Conservation (phyloP, 2,113 vertebrate species). For the Dryoscopus gambensis region DNA sequence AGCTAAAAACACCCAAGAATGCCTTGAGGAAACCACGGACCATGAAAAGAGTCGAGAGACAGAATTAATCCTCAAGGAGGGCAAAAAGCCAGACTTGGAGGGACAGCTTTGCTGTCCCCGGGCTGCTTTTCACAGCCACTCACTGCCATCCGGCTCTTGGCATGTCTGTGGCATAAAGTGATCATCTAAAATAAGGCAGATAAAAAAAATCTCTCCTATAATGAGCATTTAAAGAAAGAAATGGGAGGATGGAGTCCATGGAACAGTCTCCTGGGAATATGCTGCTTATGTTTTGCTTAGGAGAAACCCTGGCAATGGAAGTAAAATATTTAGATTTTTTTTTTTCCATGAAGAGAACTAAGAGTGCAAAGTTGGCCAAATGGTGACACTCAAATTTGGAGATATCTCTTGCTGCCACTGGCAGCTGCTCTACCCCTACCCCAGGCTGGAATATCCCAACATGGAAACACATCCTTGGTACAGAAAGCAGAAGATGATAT, state of each 20-base stretch:
- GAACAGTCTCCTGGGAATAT: not conserved
- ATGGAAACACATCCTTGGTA: not conserved
- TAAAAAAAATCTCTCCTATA: not conserved
- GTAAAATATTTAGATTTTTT: not conserved
- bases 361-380: not conserved
- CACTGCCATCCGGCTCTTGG: not conserved
- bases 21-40: constrained; percentile 23
- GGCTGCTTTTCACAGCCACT: not conserved
- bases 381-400: not conserved
- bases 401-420: not conserved
- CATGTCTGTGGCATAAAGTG: not conserved
- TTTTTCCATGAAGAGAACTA: not conserved
- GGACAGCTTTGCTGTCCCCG: not conserved
- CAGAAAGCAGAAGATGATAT: not conserved
- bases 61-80: not conserved
- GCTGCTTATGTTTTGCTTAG: not conserved
- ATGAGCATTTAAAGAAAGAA: not conserved
- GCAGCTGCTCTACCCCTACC: not conserved
- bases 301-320: not conserved
- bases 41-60: not conserved
- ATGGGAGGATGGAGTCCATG: not conserved
- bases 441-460: not conserved
- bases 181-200: not conserved
- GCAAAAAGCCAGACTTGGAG: not conserved
- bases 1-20: not conserved